Evolutionary conservation across 2,797 vertebrate species (phyloP), one percentile per base, ranked within the genome.

Genomic region (Sphenopsis melanotis): DNA sequence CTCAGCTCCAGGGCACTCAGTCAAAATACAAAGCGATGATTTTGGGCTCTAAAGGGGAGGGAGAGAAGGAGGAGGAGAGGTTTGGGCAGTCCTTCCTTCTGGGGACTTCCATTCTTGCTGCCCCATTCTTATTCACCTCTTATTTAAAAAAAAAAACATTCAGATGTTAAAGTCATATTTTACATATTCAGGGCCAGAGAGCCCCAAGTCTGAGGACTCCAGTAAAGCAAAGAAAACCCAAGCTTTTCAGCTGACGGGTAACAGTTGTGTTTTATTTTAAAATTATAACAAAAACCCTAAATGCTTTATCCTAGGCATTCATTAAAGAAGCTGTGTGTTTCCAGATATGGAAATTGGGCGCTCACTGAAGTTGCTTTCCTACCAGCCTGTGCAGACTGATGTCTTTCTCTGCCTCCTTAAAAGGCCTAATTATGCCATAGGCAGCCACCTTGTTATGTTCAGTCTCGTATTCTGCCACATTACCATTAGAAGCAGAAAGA

Each of bases 351-450:
- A 50, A 89, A 71, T 76, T 32, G 77, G 72, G 47, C 85, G 65
- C 86, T 97, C 64, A 65, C 36, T 52, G 70, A 53, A 82, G 26
- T 74, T 93, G n/a, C 74, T 52, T 93, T 85, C 87, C 57, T 65
- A 42, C 46, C 82, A 82, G 52, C 61, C 88, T 94, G 74, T 87
- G 77, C 74, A 83, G 50, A 75, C 83, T 94, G 50, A 87, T 93
- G 88, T 80, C 93, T 96, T 80, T 91, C 87, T 83, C 63, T 71
- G 37, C 32, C 13, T 59, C 74, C 87, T 96, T 94, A 87, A 96
- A 94, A 94, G 87, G 34, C 77, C 83, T 97, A 92, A 97, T 97
- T 97, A 94, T 96, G 87, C 65, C 66, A 55, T 11, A 79, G 83
- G 78, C 70, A 92, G 53, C 49, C 89, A 84, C 90, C 91, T 93